Base-by-base conservation (phyloP, 2,888 invertebrate species). In the Eretmocerus hayati region DNA sequence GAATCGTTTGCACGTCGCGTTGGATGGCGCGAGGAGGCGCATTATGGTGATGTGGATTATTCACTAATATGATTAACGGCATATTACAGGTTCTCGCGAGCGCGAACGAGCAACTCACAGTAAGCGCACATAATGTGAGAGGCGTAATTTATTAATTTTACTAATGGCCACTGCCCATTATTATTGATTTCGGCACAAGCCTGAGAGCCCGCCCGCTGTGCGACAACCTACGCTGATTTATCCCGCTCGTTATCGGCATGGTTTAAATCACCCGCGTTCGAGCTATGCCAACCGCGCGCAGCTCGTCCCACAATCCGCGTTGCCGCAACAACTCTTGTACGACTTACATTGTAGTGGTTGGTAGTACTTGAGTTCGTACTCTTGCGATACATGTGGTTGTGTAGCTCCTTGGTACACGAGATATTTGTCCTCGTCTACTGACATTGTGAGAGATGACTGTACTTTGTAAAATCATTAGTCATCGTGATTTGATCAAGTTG, bases 121-220 rank as follows among this genome's bases (percentile, higher is more conserved):
- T 71, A 61, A 64, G 67, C 64, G 66, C 48, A 66, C 69, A 71
- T 71, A 70, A 71, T 71, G 70, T 70, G 71, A 67, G 71, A 66
- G 63, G 67, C 61, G 63, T 71, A 71, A 71, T 71, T 71, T 71
- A 71, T 71, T 71, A 71, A 71, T 71, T 71, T 71, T 71, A 71
- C 71, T 71, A 71, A 71, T 71, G 71, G 71, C 69, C 63, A 64
- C 65, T 69, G 67, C 68, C 69, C 71, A 70, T 71, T 69, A 71
- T 71, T 71, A 71, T 71, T 71, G 71, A 71, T 71, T 71, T 66
- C 66, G 63, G 58, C 52, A 56, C n/a, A n/a, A n/a, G n/a, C n/a
- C n/a, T n/a, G 58, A 16, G 52, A 56, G 61, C 60, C 55, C 55
- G 55, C 57, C 50, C 57, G 51, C n/a, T 53, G 19, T 56, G 52